Conservation (phyloP, 2,888 invertebrate species). For the Philereme vetulata region DNA sequence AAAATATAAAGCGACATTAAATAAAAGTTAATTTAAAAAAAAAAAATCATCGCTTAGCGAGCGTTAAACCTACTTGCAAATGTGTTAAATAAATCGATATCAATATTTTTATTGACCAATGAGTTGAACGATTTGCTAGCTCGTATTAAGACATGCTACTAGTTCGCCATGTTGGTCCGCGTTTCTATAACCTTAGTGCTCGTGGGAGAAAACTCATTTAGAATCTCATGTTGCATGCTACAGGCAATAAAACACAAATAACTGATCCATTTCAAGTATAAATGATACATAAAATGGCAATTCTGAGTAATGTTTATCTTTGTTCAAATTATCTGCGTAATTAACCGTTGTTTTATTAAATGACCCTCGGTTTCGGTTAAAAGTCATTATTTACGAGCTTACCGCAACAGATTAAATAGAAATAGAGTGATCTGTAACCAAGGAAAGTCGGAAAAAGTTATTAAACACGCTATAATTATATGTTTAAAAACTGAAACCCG, state of each 20-base stretch:
- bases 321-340: slow-evolving; percentile 7
- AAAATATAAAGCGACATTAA: too few species aligned
- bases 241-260: background rate
- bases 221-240: too few species aligned
- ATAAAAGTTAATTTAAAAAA: too few species aligned
- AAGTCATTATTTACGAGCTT: slow-evolving; percentile 5
- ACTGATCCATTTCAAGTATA: background rate
- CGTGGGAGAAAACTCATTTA: too few species aligned
- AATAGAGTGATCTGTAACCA: background rate
- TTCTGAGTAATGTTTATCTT: background rate
- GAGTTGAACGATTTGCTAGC: too few species aligned
- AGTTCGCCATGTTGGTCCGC: too few species aligned
- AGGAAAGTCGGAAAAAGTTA: background rate
- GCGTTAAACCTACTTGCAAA: too few species aligned
- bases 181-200: too few species aligned
- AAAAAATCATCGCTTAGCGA: too few species aligned
- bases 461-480: background rate
- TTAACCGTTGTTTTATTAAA: background rate
- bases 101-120: too few species aligned
- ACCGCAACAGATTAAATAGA: background rate
- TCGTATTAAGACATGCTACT: too few species aligned
- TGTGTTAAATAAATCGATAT: too few species aligned
- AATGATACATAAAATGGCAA: background rate
- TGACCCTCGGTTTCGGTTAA: background rate
- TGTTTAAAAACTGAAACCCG: background rate